Conservation (phyloP, 2,888 invertebrate species). For the Torymus texanus region DNA sequence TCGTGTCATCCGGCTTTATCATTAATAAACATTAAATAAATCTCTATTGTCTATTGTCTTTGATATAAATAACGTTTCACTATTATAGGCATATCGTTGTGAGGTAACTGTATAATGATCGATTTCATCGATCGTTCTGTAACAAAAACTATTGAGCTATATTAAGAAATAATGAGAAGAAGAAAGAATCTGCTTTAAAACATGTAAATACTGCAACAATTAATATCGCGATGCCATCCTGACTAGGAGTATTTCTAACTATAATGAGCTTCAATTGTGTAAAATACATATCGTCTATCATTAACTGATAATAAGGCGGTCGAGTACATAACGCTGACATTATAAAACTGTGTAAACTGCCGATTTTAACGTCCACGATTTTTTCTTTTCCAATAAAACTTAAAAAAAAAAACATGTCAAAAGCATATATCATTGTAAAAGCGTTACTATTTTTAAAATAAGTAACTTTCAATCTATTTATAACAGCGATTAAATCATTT, state of each 20-base stretch:
- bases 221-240: constrained; percentile 72
- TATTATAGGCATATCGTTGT: constrained; percentile 72
- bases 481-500: not conserved
- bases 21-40: constrained; percentile 70
- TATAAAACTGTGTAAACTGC: constrained; percentile 15
- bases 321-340: constrained; percentile 50
- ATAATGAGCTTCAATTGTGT: constrained; percentile 48
- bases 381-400: not conserved
- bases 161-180: constrained; percentile 52
- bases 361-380: constrained; percentile 20
- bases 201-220: constrained; percentile 74
- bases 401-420: not conserved
- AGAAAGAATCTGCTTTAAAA: constrained; percentile 63
- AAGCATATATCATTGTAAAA: not conserved
- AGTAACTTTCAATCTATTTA: constrained; percentile 6
- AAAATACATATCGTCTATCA: constrained; percentile 48
- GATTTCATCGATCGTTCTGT: constrained; percentile 58
- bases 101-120: constrained; percentile 67
- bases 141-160: constrained; percentile 62
- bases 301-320: constrained; percentile 49
- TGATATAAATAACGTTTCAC: constrained; percentile 68
- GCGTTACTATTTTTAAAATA: not conserved
- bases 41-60: constrained; percentile 72
- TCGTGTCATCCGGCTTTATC: constrained; percentile 55
- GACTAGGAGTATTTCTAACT: constrained; percentile 69